Conservation (phyloP, 2,797 vertebrate species). For the Anguilla pacifica region DNA sequence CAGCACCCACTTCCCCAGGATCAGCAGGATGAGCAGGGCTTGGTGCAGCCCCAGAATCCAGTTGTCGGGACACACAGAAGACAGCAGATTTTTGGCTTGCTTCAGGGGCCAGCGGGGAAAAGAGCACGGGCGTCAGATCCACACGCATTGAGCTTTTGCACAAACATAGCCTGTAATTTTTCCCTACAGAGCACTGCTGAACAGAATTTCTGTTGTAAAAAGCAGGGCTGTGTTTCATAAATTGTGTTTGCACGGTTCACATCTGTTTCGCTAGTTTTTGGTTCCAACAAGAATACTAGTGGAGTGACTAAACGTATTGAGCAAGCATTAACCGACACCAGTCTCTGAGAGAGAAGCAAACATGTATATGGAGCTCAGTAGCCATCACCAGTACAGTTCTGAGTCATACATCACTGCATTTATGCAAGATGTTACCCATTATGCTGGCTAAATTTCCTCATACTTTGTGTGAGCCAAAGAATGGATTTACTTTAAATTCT, state of each 20-base stretch:
- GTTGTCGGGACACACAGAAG: slow-evolving; percentile 71
- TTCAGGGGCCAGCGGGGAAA: neutral
- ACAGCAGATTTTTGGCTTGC: neutral
- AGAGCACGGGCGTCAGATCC: neutral
- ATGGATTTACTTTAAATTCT: neutral
- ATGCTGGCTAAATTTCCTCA: neutral
- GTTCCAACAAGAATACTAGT: too few species aligned
- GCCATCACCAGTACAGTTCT: neutral
- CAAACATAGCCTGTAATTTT: neutral
- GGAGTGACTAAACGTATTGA: neutral
- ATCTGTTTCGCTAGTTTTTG: too few species aligned
- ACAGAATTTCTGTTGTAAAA: too few species aligned
- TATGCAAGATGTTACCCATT: neutral
- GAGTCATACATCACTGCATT: neutral
- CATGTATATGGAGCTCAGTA: neutral
- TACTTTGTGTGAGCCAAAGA: neutral
- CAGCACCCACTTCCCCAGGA: slow-evolving; percentile 92
- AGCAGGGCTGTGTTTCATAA: too few species aligned
- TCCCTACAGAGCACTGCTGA: too few species aligned
- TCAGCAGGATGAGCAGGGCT: slow-evolving; percentile 84
- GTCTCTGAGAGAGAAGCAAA: neutral
- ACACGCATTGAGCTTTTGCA: neutral
- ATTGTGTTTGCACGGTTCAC: too few species aligned
- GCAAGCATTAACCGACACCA: neutral
- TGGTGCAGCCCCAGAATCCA: slow-evolving; percentile 93